Evolutionary conservation across 2,113 vertebrate species (phyloP).

Genomic region (Recurvirostra avosetta): DNA sequence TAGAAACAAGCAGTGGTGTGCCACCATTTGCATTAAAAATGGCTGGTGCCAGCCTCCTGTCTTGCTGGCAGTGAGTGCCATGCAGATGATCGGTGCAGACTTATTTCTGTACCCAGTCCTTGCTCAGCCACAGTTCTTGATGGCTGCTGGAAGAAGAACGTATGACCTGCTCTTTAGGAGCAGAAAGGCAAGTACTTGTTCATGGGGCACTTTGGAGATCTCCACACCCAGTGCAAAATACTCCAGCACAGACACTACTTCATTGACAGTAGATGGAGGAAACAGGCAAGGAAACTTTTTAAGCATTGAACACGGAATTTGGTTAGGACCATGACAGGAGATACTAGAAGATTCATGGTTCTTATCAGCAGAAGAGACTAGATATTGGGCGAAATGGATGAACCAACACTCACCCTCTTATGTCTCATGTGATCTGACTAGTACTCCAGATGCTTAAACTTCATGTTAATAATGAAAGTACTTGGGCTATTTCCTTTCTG

Average conservation of each 20-base stretch:
- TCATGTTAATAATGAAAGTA: not conserved
- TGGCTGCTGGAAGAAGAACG: not conserved
- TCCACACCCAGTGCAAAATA: not conserved
- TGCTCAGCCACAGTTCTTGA: not conserved
- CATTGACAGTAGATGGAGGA: not conserved
- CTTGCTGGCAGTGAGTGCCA: not conserved
- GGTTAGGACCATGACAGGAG: not conserved
- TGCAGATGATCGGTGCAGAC: not conserved
- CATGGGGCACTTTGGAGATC: not conserved
- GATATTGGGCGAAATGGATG: not conserved
- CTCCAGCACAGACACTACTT: not conserved
- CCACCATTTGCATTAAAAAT: not conserved
- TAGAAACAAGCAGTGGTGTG: not conserved
- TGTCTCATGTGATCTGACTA: not conserved
- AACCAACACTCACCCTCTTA: not conserved
- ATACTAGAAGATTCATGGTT: not conserved
- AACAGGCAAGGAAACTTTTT: not conserved
- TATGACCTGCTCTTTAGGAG: not conserved
- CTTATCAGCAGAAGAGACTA: not conserved
- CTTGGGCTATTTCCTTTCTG: not conserved
- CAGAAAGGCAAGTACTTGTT: not conserved
- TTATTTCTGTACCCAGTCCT: not conserved
- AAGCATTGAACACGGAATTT: not conserved
- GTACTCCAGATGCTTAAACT: not conserved
- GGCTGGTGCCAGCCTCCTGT: not conserved